Evolutionary conservation across 2,888 invertebrate species (phyloP).

Genomic region (Andrena hattorfiana): DNA sequence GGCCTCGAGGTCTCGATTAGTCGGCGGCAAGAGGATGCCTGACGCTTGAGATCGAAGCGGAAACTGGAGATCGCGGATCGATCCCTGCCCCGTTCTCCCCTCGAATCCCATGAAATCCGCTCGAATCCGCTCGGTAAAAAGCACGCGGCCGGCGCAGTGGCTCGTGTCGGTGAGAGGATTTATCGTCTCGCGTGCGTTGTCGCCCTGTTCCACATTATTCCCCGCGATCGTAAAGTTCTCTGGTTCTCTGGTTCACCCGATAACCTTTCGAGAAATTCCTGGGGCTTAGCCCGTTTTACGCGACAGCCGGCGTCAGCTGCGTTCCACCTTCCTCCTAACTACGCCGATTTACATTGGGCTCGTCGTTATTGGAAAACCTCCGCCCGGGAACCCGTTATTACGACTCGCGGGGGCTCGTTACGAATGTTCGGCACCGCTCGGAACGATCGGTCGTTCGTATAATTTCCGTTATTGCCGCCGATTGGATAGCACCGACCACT

Average conservation of each 20-base stretch:
- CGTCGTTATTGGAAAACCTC: slow-evolving; percentile 1
- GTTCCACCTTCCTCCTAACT: neutral
- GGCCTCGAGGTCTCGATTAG: too few relatives aligned
- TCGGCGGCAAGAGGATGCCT: too few relatives aligned
- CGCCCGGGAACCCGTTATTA: neutral
- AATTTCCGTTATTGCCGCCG: neutral
- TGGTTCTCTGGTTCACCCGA: slow-evolving; percentile 50
- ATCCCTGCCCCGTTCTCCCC: neutral
- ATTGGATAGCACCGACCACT: neutral
- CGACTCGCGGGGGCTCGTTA: neutral
- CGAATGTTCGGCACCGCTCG: neutral
- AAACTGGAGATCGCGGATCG: slow-evolving; percentile 14
- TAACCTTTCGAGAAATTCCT: slow-evolving; percentile 60
- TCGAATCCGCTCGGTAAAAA: neutral
- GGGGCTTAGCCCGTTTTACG: neutral
- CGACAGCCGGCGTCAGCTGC: neutral
- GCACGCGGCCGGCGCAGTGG: slow-evolving; percentile 12
- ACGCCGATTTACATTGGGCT: slow-evolving; percentile 14
- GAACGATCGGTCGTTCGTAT: neutral
- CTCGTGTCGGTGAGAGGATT: slow-evolving; percentile 46
- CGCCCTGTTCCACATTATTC: slow-evolving; percentile 52
- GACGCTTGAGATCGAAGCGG: neutral
- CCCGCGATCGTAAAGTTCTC: slow-evolving; percentile 45
- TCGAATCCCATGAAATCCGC: neutral
- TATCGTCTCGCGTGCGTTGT: slow-evolving; percentile 52